These are phyloP conservation scores for Gymnoscopelus braueri DNA, from an alignment of 2,797 vertebrate genomes.

Conservation along the genomic window DNA sequence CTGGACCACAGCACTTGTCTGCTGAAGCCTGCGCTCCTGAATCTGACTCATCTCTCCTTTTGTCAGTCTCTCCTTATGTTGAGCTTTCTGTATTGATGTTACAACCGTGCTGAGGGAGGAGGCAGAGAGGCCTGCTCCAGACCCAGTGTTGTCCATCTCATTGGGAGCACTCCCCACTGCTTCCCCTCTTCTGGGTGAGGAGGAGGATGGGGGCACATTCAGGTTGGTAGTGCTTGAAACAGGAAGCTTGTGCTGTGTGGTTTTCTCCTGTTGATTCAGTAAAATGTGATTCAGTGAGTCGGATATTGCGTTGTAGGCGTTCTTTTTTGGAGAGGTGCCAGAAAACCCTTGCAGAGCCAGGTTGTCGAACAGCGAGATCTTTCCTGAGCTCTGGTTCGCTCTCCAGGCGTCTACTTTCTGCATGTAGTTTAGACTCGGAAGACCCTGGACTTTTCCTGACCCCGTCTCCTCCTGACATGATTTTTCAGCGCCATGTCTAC, in stretches of 20 bases:
- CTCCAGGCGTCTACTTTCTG: slow-evolving; percentile 89
- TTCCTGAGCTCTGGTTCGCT: slow-evolving; percentile 71
- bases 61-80: slow-evolving; percentile 12
- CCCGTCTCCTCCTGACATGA: slow-evolving; percentile 42
- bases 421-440: slow-evolving; percentile 82
- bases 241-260: slow-evolving; percentile 34
- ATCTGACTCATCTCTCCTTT: slow-evolving; percentile 22
- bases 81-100: slow-evolving; percentile 51
- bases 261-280: slow-evolving; percentile 44
- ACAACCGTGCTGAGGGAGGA: slow-evolving; percentile 61
- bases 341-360: slow-evolving; percentile 61
- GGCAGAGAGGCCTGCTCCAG: slow-evolving; percentile 15
- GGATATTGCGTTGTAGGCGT: slow-evolving; percentile 65
- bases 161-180: slow-evolving; percentile 60
- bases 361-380: slow-evolving; percentile 66
- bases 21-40: not conserved
- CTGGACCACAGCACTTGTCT: slow-evolving; percentile 8
- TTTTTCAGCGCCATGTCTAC: not conserved
- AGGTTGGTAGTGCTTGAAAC: slow-evolving; percentile 2
- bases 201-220: slow-evolving; percentile 12
- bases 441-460: slow-evolving; percentile 78
- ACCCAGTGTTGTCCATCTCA: slow-evolving; percentile 37
- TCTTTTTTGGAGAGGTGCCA: slow-evolving; percentile 63
- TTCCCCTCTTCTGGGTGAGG: slow-evolving; percentile 52
- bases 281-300: slow-evolving; percentile 60